These are phyloP conservation scores for Okapia johnstoni DNA, from an alignment of 2,113 vertebrate genomes.

Conservation along the genomic window DNA sequence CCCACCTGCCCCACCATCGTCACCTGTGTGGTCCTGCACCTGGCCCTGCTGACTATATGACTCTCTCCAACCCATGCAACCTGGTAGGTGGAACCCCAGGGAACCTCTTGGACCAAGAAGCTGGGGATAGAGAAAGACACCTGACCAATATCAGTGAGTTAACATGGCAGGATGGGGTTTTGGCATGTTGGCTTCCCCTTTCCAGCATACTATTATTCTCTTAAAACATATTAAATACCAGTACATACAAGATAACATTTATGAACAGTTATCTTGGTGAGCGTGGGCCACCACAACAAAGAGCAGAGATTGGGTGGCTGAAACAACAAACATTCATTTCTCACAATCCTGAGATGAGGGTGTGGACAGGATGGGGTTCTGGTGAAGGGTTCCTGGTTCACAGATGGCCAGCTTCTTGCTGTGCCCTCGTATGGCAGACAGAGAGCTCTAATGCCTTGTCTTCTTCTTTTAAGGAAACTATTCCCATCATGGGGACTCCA, in stretches of 20 bases:
- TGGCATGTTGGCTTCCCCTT: background rate
- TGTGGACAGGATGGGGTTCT: background rate
- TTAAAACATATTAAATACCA: background rate
- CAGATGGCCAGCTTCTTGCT: background rate
- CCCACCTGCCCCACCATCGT: background rate
- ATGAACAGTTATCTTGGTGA: background rate
- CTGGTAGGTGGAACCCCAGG: background rate
- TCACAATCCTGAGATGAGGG: background rate
- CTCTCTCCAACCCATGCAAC: background rate
- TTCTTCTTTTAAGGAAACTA: background rate
- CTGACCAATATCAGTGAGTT: rapidly evolving
- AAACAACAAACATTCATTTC: background rate
- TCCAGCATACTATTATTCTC: background rate
- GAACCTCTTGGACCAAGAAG: background rate
- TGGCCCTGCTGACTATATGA: background rate
- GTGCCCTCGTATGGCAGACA: background rate
- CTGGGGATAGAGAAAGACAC: background rate
- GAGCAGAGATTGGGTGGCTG: background rate
- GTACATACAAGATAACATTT: background rate
- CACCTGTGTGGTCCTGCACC: background rate
- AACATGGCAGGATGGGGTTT: background rate
- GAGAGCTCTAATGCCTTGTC: background rate
- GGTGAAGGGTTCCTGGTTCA: background rate
- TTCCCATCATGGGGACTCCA: too few relatives aligned
- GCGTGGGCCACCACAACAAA: background rate